Evolutionary conservation across 2,888 invertebrate genomes (phyloP).

Genomic region (Nephrotoma flavescens): DNA sequence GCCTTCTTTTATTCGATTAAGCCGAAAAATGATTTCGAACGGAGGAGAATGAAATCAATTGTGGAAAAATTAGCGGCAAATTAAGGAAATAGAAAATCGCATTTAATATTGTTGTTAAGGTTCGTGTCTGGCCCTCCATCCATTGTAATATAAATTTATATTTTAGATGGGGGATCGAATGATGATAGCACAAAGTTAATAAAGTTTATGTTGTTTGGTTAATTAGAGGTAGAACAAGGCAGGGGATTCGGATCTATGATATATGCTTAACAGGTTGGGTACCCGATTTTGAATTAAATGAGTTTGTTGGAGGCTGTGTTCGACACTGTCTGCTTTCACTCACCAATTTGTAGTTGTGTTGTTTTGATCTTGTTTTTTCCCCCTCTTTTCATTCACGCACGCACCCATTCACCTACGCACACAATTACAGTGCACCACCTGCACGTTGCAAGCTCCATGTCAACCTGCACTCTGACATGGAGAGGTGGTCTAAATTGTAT

Average conservation of each 20-base stretch:
- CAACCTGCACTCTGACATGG: no score
- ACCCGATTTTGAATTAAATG: background rate
- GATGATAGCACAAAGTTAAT: background rate
- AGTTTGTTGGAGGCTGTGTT: no score
- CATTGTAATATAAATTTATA: conserved; percentile 22
- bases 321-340: no score
- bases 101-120: background rate
- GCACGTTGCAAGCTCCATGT: no score
- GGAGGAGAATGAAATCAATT: conserved; percentile 24
- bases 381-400: no score
- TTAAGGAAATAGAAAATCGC: conserved; percentile 13
- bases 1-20: conserved; percentile 5
- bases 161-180: background rate
- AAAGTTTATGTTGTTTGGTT: background rate
- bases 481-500: no score
- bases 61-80: conserved; percentile 37
- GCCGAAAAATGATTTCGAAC: background rate
- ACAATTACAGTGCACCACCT: no score
- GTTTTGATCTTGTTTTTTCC: no score
- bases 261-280: background rate
- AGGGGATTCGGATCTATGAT: background rate
- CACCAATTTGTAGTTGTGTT: no score
- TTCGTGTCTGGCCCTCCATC: conserved; percentile 13
- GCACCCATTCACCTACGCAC: no score
- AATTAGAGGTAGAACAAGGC: background rate